Conservation (phyloP, 2,113 vertebrate species). For the Cyanocitta stelleri region DNA sequence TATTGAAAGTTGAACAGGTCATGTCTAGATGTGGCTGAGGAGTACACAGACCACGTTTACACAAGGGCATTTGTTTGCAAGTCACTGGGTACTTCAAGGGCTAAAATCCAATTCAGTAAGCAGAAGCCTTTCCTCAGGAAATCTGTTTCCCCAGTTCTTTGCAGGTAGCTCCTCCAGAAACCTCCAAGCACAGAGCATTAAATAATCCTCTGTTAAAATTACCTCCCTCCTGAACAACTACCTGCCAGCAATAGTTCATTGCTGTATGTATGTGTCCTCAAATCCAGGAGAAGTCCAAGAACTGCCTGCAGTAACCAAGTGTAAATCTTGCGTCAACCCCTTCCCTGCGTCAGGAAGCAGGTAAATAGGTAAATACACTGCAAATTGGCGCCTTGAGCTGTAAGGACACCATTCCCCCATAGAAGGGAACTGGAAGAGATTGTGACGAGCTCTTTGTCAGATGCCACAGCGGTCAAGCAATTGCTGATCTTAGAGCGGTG, state of each 20-base stretch:
- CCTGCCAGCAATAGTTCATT: background rate
- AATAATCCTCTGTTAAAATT: background rate
- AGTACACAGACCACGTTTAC: background rate
- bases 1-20: background rate
- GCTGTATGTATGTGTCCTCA: background rate
- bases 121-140: background rate
- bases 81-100: too few species aligned
- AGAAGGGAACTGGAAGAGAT: background rate
- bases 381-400: background rate
- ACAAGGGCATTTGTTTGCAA: background rate
- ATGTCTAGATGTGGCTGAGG: background rate
- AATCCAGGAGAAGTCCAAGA: background rate
- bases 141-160: background rate
- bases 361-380: background rate
- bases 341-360: background rate
- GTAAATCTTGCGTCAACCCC: background rate
- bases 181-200: background rate
- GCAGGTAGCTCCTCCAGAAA: background rate
- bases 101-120: background rate
- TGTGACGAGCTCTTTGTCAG: background rate
- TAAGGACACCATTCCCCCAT: background rate
- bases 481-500: slow-evolving; percentile 13
- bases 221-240: background rate
- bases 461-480: background rate
- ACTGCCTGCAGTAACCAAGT: background rate